Percentiles rank a stretch among this genome's conserved stretches.
Conservation (phyloP, 2,797 vertebrate species). For the Lacerta agilis region DNA sequence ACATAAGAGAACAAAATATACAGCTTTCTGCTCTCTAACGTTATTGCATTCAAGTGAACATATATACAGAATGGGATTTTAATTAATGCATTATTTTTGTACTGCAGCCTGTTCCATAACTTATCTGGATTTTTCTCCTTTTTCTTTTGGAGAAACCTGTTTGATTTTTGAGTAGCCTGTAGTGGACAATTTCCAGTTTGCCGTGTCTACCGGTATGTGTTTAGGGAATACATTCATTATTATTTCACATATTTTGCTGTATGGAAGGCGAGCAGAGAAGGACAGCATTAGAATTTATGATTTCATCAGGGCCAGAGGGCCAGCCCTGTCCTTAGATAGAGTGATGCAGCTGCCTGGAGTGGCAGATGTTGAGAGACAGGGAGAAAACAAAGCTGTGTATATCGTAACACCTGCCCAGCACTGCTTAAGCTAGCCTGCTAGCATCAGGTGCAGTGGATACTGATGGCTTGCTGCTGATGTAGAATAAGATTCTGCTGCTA, state of each 20-base stretch:
- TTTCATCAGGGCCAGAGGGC: too few relatives aligned
- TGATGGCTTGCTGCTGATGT: too few relatives aligned
- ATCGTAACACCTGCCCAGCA: too few relatives aligned
- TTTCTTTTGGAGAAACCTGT: neutral
- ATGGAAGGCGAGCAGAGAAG: neutral
- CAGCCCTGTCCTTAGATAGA: too few relatives aligned
- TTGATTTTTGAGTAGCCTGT: constrained; percentile 13
- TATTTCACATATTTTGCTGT: neutral
- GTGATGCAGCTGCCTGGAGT: too few relatives aligned
- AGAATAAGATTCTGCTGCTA: too few relatives aligned
- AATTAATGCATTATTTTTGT: constrained; percentile 38
- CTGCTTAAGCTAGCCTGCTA: too few relatives aligned
- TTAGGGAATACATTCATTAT: neutral
- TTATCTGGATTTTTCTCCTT: neutral
- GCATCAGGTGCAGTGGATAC: too few relatives aligned
- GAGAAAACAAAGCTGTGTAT: too few relatives aligned
- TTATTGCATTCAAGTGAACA: neutral
- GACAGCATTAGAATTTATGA: neutral
- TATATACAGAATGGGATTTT: neutral
- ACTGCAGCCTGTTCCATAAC: constrained; percentile 2
- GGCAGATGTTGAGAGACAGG: too few relatives aligned
- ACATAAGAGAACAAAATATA: neutral
- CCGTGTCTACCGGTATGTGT: neutral
- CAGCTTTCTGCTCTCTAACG: constrained; percentile 5
- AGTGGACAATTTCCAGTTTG: neutral